These are phyloP conservation scores for Podarcis siculus DNA, from an alignment of 2,797 vertebrate genomes.

Conservation along the genomic window DNA sequence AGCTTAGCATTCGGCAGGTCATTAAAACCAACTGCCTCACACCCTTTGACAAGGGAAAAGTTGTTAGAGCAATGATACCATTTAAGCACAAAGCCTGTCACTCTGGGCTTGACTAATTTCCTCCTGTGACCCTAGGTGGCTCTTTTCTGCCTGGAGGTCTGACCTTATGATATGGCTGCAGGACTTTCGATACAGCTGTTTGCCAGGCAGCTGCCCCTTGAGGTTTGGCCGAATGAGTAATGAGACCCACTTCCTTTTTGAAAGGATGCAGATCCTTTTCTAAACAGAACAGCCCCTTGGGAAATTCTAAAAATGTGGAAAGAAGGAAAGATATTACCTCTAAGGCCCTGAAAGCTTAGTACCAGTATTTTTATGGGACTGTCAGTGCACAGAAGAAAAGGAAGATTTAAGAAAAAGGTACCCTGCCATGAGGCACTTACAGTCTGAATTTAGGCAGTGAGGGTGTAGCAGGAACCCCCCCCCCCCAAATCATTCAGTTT, in stretches of 20 bases:
- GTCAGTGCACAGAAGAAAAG: neutral
- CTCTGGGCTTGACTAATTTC: neutral
- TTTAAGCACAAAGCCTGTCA: neutral
- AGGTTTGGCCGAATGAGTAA: neutral
- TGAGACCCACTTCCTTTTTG: slow-evolving; percentile 4
- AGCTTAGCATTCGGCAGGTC: neutral
- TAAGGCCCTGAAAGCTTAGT: rapidly evolving
- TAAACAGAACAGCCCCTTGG: neutral
- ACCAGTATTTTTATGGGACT: neutral
- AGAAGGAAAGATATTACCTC: neutral
- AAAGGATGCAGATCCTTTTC: neutral
- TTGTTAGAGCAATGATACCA: neutral
- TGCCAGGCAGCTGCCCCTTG: neutral
- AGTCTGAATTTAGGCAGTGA: neutral
- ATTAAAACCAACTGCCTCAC: slow-evolving; percentile 22
- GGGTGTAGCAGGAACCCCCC: too few species aligned
- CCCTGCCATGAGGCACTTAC: neutral
- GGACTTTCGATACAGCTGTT: neutral
- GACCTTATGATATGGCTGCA: neutral
- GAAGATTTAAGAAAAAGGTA: neutral
- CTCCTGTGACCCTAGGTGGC: neutral
- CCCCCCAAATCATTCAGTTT: too few species aligned
- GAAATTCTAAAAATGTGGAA: neutral
- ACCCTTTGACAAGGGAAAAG: neutral
- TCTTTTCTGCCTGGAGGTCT: neutral